Evolutionary conservation across 2,888 invertebrate genomes (phyloP).

Genomic region (Platynereis dumerilii): DNA sequence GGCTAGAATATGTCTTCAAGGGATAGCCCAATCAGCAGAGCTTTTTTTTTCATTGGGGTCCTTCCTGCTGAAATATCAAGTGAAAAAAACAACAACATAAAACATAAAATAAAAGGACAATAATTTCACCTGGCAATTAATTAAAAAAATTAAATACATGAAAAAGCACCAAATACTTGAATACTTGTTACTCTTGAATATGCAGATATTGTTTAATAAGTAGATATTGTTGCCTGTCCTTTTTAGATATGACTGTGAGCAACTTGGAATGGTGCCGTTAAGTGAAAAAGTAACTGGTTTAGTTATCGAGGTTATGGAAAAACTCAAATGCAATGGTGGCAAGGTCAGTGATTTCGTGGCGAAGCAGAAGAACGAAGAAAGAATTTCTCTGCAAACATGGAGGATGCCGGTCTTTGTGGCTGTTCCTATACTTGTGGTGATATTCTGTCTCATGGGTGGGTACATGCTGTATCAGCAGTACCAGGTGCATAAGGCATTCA

Average conservation of each 20-base stretch:
- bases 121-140: too few relatives aligned
- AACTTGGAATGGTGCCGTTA: constrained; percentile 44
- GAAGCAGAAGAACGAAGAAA: constrained; percentile 38
- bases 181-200: too few relatives aligned
- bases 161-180: too few relatives aligned
- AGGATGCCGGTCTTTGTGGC: constrained; percentile 38
- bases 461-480: constrained; percentile 43
- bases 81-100: too few relatives aligned
- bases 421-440: constrained; percentile 35
- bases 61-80: too few relatives aligned
- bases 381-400: constrained; percentile 37
- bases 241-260: constrained; percentile 25
- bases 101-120: too few relatives aligned
- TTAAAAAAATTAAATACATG: too few relatives aligned
- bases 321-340: constrained; percentile 43
- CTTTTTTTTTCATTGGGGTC: too few relatives aligned
- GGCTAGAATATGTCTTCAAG: too few relatives aligned
- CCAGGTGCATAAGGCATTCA: constrained; percentile 42
- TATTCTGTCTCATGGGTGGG: constrained; percentile 33
- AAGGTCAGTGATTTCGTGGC: constrained; percentile 41
- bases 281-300: constrained; percentile 32
- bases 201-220: too few relatives aligned
- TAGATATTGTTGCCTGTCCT: too few relatives aligned
- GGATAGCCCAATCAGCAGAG: too few relatives aligned
- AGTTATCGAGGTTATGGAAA: constrained; percentile 29